phyloP scores from a whole-genome alignment of 2,888 invertebrate species.

The Caenorhabditis macrosperma region DNA sequence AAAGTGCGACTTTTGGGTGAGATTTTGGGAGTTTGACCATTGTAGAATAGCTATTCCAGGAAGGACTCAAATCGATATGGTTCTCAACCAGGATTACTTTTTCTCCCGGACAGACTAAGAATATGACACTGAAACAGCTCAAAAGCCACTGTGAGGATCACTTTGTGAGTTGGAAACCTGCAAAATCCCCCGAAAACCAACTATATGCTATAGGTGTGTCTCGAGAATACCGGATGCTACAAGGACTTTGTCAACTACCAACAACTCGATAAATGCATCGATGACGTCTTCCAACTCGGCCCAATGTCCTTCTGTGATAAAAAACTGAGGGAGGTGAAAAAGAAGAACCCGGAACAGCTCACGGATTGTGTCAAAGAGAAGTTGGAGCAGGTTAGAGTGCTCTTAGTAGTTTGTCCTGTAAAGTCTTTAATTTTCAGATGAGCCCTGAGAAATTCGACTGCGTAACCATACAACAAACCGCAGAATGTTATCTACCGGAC shows the following conservation, averaged over 20 bases:
- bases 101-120: background rate
- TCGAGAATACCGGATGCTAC: slow-evolving; percentile 28
- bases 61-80: background rate
- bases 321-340: slow-evolving; percentile 10
- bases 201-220: no score
- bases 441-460: slow-evolving; percentile 25
- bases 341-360: slow-evolving; percentile 9
- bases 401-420: background rate
- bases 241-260: slow-evolving; percentile 26
- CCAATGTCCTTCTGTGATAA: slow-evolving; percentile 24
- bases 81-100: background rate
- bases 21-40: no score
- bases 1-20: background rate
- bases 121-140: background rate
- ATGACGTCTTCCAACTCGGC: slow-evolving; percentile 15
- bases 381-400: slow-evolving; percentile 3
- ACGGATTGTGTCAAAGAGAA: background rate
- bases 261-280: slow-evolving; percentile 14
- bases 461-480: slow-evolving; percentile 4
- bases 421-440: slow-evolving; percentile 2
- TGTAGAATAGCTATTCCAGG: background rate
- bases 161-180: background rate
- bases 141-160: background rate
- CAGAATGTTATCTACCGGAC: slow-evolving; percentile 10
- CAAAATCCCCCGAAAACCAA: no score